These are phyloP conservation scores for Lithobius niger DNA, from an alignment of 1,140 invertebrate species.

Conservation along the genomic window DNA sequence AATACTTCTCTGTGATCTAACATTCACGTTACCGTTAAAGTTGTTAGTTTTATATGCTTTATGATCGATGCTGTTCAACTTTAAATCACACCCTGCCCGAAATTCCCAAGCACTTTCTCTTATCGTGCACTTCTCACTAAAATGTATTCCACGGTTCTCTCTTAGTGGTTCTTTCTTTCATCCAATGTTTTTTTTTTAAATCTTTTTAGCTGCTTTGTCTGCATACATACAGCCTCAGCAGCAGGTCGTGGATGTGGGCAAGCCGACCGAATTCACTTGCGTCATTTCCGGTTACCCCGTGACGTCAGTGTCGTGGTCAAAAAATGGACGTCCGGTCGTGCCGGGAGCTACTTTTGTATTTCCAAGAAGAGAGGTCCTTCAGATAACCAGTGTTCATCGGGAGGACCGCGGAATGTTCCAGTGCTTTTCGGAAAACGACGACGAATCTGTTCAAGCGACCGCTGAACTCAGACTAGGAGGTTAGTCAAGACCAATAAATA, in stretches of 20 bases:
- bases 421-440: conserved; percentile 66
- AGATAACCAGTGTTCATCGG: conserved; percentile 47
- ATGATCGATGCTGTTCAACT: too few species aligned
- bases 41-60: too few species aligned
- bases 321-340: conserved; percentile 22
- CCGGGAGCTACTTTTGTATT: conserved; percentile 5
- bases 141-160: too few species aligned
- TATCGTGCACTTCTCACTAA: too few species aligned
- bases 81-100: too few species aligned
- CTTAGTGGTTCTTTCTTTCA: too few species aligned
- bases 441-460: conserved; percentile 68
- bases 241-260: conserved; percentile 29
- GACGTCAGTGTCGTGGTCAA: conserved; percentile 27
- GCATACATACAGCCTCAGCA: conserved; percentile 24
- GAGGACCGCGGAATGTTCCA: conserved; percentile 73
- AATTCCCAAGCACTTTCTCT: too few species aligned
- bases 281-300: conserved; percentile 28
- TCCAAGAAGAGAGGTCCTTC: conserved; percentile 16
- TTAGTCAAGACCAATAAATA: too few species aligned
- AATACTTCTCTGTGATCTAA: too few species aligned
- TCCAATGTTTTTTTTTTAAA: too few species aligned
- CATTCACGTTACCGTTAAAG: too few species aligned
- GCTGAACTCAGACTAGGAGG: conserved; percentile 70
- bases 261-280: conserved; percentile 29
- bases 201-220: conserved; percentile 24